Conservation (phyloP, 30 jellyfish, hydroid and myxozoan species). For the Mastigias papua region DNA sequence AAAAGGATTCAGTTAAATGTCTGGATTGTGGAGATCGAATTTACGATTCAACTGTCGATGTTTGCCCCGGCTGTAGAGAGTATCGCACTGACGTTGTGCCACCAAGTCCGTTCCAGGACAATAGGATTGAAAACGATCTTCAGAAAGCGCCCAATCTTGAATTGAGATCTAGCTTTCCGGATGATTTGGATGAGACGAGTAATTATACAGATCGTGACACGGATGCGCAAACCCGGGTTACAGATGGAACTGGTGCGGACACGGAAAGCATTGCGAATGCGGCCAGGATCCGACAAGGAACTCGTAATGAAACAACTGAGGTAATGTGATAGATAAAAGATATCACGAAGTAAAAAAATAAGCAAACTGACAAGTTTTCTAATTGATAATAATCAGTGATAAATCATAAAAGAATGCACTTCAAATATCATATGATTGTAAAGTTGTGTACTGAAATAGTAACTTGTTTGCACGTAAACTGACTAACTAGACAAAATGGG, state of each 20-base stretch:
- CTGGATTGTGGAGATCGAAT: conserved; percentile 64
- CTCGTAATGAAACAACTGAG: conserved; percentile 36
- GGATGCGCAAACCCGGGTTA: conserved; percentile 58
- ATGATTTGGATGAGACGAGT: conserved; percentile 51
- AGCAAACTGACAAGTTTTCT: neutral
- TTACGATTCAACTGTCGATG: conserved; percentile 5
- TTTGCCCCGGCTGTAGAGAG: conserved; percentile 32
- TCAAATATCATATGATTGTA: too few species aligned
- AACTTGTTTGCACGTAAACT: too few species aligned
- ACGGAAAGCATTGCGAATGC: conserved; percentile 73
- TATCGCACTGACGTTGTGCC: conserved; percentile 1
- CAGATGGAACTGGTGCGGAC: conserved; percentile 42
- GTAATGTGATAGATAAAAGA: conserved; percentile 7
- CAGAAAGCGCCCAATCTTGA: conserved; percentile 47
- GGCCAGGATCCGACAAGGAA: conserved; percentile 68
- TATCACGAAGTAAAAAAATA: neutral
- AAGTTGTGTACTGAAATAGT: too few species aligned
- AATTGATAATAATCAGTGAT: too few species aligned
- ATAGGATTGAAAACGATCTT: neutral
- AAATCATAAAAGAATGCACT: too few species aligned
- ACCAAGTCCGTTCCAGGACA: conserved; percentile 26
- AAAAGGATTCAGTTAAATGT: conserved; percentile 8
- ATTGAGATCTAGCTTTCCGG: conserved; percentile 67
- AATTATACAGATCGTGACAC: conserved; percentile 76
- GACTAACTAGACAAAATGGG: too few species aligned